phyloP scores from a whole-genome alignment of 2,113 vertebrate genomes.

The Excalfactoria chinensis region DNA sequence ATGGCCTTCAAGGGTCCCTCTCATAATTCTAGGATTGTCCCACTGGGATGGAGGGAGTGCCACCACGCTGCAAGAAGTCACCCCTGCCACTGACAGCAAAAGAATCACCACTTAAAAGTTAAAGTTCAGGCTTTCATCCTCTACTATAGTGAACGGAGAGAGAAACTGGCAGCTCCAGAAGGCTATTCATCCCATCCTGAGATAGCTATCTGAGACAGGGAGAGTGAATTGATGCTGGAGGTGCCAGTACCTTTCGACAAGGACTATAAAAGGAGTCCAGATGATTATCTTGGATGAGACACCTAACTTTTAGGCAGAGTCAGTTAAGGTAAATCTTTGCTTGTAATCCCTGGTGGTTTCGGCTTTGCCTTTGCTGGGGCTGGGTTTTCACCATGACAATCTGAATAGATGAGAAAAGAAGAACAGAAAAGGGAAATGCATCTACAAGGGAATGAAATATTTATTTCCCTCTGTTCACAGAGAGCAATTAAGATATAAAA shows the following conservation, averaged over 20 bases:
- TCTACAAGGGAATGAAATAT: constrained; percentile 54
- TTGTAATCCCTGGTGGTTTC: background rate
- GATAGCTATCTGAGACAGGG: background rate
- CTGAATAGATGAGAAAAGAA: constrained; percentile 36
- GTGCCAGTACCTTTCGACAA: constrained; percentile 33
- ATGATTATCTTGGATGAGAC: constrained; percentile 35
- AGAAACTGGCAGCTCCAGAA: background rate
- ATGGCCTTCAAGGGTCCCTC: too few species aligned
- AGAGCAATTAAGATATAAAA: constrained; percentile 54
- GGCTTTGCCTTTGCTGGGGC: background rate
- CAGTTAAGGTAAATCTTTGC: constrained; percentile 43
- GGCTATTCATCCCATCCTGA: background rate
- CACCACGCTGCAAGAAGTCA: background rate
- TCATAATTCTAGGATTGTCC: background rate
- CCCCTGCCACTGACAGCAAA: background rate
- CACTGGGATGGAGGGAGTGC: background rate
- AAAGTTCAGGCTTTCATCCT: background rate
- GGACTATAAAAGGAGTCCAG: constrained; percentile 30
- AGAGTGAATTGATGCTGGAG: constrained; percentile 13
- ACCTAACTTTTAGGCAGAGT: constrained; percentile 31
- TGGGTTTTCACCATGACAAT: constrained; percentile 18
- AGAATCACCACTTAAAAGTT: background rate
- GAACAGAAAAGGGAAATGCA: constrained; percentile 30
- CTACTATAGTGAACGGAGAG: background rate
- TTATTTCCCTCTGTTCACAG: constrained; percentile 42